Conservation (phyloP, 2,113 vertebrate species). For the Ellobius talpinus region DNA sequence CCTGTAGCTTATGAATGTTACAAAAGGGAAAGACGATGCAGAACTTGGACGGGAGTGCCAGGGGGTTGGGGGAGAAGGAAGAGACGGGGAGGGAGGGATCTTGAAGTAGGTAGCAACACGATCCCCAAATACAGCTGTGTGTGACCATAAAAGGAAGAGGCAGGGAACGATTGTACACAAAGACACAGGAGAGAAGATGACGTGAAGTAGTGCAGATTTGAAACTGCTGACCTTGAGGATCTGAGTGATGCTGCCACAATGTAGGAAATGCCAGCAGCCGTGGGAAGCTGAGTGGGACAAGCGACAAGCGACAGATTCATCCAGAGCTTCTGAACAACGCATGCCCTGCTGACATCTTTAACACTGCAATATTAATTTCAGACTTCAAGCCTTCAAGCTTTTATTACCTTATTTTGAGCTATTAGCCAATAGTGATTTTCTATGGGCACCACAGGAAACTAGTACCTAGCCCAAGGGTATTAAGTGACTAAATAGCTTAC, state of each 20-base stretch:
- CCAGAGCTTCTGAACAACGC: neutral
- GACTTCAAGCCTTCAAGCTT: neutral
- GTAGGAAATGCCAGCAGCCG: neutral
- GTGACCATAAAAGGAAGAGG: neutral
- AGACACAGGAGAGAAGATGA: neutral
- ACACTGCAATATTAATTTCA: too few relatives aligned
- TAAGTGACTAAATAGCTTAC: neutral
- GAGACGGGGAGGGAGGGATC: neutral
- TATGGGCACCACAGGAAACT: neutral
- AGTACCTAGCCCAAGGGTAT: neutral
- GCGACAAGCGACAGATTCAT: neutral
- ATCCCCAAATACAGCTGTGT: too few relatives aligned
- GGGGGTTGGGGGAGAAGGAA: accelerated
- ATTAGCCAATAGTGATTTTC: too few relatives aligned
- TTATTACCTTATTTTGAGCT: neutral
- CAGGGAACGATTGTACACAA: neutral
- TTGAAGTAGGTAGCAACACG: neutral
- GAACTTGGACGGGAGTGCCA: too few relatives aligned
- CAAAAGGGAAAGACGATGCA: neutral
- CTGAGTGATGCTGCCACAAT: neutral
- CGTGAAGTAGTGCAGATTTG: neutral
- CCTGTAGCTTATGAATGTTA: neutral
- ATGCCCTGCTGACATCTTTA: neutral
- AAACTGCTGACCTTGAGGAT: neutral
- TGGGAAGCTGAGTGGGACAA: neutral